Base-by-base conservation (phyloP, 2,888 invertebrate species). In the Hypolimnas misippus region DNA sequence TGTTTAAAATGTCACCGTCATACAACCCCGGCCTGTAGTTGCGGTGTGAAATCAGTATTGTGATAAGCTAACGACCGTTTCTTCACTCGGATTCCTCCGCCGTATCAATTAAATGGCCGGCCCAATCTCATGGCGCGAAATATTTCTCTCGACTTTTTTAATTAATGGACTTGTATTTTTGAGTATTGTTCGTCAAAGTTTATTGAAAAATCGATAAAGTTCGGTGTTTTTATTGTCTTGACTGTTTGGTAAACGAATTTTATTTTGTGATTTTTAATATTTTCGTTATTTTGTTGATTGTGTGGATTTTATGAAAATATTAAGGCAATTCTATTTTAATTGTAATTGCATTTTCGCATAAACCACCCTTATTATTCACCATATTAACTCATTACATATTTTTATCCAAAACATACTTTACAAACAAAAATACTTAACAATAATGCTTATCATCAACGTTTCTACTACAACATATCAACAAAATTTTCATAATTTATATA, bases 21-120 rank as follows among this genome's bases (percentile, higher is more conserved):
- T 84, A 74, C 83, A 75, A 76, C 21, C 78, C 68, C 1, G 3
- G 31, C 62, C 35, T 66, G 66, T 65, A 68, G 74, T 73, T 73
- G 60, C 77, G 81, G 86, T 86, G 86, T 86, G 87, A 88, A 87
- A 87, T 86, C 86, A 79, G 81, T 82, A 79, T 78, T 76, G 78
- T 86, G 90, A 91, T 91, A 91, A 89, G 85, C 82, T 85, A 89
- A 87, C 86, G 89, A 87, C 85, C 83, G 84, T 83, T 80, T 78
- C 81, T 77, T 79, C 78, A 79, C 78, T 78, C 74, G 86, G 81
- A 80, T 81, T 80, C 84, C 79, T 74, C 75, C 61, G 61, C 72
- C 75, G 82, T 90, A 90, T 90, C 90, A 90, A 89, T 89, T 89
- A 87, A 87, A 86, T 78, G 81, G 77, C 73, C 76, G 81, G 73